Conservation (phyloP, 1,140 invertebrate species). For the Drosophila pruinosa region DNA sequence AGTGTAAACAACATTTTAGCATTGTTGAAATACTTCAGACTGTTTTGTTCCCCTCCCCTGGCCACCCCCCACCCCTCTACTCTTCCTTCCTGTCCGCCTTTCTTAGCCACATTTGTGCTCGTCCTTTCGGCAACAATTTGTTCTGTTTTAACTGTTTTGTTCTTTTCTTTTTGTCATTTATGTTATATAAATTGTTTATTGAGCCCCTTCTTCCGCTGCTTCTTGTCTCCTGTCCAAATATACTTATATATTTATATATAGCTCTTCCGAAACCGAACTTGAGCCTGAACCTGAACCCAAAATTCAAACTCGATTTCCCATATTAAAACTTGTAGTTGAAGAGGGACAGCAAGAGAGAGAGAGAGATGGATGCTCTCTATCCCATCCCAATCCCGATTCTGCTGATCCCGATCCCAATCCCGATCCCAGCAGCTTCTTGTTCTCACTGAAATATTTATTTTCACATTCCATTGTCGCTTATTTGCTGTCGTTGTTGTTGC, state of each 20-base stretch:
- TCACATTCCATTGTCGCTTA: slow-evolving; percentile 62
- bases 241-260: slow-evolving; percentile 17
- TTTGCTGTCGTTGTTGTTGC: slow-evolving; percentile 46
- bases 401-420: background rate
- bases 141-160: slow-evolving; percentile 28
- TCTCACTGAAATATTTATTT: slow-evolving; percentile 49
- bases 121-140: slow-evolving; percentile 56
- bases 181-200: slow-evolving; percentile 43
- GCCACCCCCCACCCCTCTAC: background rate
- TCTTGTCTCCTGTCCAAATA: background rate
- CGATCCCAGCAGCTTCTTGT: slow-evolving; percentile 39
- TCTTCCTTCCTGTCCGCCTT: slow-evolving; percentile 21
- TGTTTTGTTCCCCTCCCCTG: background rate
- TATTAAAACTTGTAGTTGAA: background rate
- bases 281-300: background rate
- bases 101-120: background rate
- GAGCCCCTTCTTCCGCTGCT: background rate
- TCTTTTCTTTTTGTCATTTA: slow-evolving; percentile 45
- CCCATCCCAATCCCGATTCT: background rate
- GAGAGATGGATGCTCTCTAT: background rate
- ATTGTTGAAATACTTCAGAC: slow-evolving; percentile 7
- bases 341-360: background rate
- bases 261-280: slow-evolving; percentile 5
- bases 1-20: slow-evolving; percentile 13
- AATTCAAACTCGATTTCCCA: background rate